Evolutionary conservation across 2,113 vertebrate species (phyloP), one percentile per base, ranked within the genome.

Genomic region (Caranx ignobilis): DNA sequence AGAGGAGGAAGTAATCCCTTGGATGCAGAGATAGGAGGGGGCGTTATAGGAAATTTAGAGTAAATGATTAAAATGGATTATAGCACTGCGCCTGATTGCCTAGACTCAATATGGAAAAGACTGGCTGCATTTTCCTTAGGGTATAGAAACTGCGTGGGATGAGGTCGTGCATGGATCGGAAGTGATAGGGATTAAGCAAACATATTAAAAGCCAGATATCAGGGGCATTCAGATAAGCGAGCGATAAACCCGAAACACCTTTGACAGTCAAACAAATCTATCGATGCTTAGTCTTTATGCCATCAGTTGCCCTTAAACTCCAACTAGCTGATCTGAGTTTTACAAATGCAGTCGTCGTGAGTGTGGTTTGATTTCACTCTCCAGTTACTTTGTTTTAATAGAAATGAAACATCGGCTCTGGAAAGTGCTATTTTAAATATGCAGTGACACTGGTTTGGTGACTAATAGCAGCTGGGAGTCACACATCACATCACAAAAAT

Each of bases 41-140:
- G 59, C 4, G 21, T 62, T 67, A 41, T 63, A 67, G 85, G 84
- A 89, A 87, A 91, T 71, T 63, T 71, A 84, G 74, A 82, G 71
- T 76, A 75, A 84, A 86, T 88, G 67, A 89, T 88, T 91, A 74
- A 89, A 88, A 86, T 56, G 80, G 85, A 90, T 91, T 86, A 86
- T 18, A 71, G 74, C 71, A 19, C 26, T 76, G 68, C 6, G 26
- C 34, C 73, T 84, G 82, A 90, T 82, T 83, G 52, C 55, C 16
- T 45, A 41, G 73, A 56, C 47, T 47, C 50, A 10, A 56, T 19
- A 8, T 32, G n/a, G 45, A 71, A 60, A 77, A 77, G 54, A 63
- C 4, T 54, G 71, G 78, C 69, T 55, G 4, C 55, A 6, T 69
- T 79, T 76, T 82, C 64, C 86, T 75, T 19, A 1, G 55, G 63